Base-by-base conservation (phyloP, 1,140 invertebrate species). In the Cotesia vestalis region DNA sequence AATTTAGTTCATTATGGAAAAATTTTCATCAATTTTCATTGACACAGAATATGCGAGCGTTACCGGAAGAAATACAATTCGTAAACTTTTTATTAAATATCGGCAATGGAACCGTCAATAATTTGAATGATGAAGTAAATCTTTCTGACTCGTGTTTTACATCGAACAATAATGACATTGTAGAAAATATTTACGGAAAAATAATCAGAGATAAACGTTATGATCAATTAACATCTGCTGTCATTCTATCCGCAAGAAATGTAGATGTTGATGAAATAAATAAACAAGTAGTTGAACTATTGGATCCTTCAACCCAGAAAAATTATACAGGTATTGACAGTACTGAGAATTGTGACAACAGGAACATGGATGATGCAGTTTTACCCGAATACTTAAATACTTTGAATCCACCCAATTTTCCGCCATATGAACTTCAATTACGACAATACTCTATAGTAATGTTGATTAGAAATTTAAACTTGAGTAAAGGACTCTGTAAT, bases 71-170 rank as follows among this genome's bases (percentile, higher is more conserved):
- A 66, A 35, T 71, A 12, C 57, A 73, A 14, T 76, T 72, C 53
- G 51, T 67, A 17, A 36, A 78, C 27, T 74, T 76, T 66, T 35
- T 74, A 20, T 38, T 73, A 62, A 20, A 74, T 52, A 36, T 78
- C 4, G 73, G 75, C 6, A 53, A 78, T 64, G 74, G 69, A 12
- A 70, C 5, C 0, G 20, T 69, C 0, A 75, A 73, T 52, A 34
- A 61, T 14, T 1, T 52, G 0, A 63, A 73, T n/a, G 67, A 72
- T 20, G 59, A 55, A 60, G n/a, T 68, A 12, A 34, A 6, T 36
- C n/a, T 77, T 11, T 66, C 76, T 4, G 4, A 71, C 35, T 36
- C 12, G 11, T 74, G 64, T 63, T 35, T 73, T 0, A 61, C 53
- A 60, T 3, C 35, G 9, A n/a, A 11, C 1, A 36, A 27, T 11